These are phyloP conservation scores for Steinernema hermaphroditum DNA, from an alignment of 2,888 invertebrate species.

Conservation along the genomic window DNA sequence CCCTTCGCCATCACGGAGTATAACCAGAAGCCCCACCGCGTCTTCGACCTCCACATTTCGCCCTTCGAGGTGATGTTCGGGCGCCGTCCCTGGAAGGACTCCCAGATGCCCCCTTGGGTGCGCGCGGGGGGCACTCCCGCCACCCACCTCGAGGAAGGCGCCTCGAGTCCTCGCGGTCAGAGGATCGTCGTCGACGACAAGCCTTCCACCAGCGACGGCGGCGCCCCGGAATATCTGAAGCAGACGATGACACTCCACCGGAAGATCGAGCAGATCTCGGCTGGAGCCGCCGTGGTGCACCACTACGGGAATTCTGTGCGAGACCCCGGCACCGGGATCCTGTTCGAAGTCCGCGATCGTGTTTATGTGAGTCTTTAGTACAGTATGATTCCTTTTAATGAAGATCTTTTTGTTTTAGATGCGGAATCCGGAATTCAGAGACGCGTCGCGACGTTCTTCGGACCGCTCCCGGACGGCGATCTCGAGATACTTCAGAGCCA, in stretches of 20 bases:
- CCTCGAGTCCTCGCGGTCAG: neutral
- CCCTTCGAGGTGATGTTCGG: slow-evolving; percentile 27
- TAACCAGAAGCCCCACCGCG: slow-evolving; percentile 10
- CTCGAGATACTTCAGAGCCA: slow-evolving; percentile 14
- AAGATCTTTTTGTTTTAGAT: neutral
- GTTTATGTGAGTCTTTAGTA: slow-evolving; percentile 1
- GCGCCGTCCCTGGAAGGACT: slow-evolving; percentile 20
- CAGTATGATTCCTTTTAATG: neutral
- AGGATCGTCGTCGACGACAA: slow-evolving; percentile 14
- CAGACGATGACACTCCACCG: slow-evolving; percentile 4
- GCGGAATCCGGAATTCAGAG: neutral
- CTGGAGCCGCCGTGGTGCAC: neutral
- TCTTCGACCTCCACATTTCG: slow-evolving; percentile 17
- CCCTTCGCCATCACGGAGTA: slow-evolving; percentile 29
- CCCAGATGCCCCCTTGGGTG: slow-evolving; percentile 24
- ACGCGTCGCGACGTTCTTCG: neutral
- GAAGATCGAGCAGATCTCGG: slow-evolving; percentile 21
- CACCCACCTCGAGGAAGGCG: neutral
- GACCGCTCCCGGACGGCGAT: neutral
- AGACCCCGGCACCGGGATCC: slow-evolving; percentile 17
- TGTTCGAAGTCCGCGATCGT: slow-evolving; percentile 24
- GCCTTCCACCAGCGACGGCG: slow-evolving; percentile 1
- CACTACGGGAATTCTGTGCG: neutral
- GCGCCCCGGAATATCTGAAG: neutral
- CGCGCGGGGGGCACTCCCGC: neutral